Base-by-base conservation (phyloP, 2,113 vertebrate genomes). In the Calonectris borealis region DNA sequence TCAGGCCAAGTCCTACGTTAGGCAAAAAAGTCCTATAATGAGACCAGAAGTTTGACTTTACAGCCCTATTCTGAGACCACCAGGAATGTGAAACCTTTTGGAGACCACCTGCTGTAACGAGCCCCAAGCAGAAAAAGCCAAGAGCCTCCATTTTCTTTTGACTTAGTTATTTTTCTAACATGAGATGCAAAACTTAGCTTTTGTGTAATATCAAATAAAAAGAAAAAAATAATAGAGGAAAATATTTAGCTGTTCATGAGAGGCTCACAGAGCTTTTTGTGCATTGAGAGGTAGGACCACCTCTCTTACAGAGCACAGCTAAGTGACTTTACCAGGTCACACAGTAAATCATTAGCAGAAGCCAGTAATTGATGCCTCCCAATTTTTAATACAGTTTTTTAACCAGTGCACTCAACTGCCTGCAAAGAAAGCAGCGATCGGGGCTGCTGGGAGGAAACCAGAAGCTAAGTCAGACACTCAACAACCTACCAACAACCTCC, bases 11-110 rank as follows among this genome's bases (percentile, higher is more conserved):
- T 58, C 72, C 90, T 75, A 18, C 2, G 9, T 55, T 84, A 86
- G 55, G 51, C 76, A 90, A 81, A 71, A 49, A 66, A 38, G 13
- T 38, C 40, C 81, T 61, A n/a, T 93, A 95, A 96, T 80, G 73
- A 91, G 57, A 82, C 61, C 77, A 94, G 42, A 69, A 92, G 52
- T 42, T 85, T 85, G 81, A 91, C 61, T 95, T 96, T 94, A 96
- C 58, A 66, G 49, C 86, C 68, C 54, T 42, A 55, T 62, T 89
- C 81, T 82, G 73, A 88, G 96, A 87, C 96, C 97, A 97, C 91
- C 95, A 94, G 46, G 89, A 94, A 76, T 27, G 70, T 10, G 49
- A 80, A 89, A 76, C 77, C 17, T 91, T 84, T 91, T 94, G 26
- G 44, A 91, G 86, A 93, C 83, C 68, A 92, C 71, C 72, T 88